These are phyloP conservation scores for Scaptomyza cyrtandrae DNA, from an alignment of 2,888 invertebrate genomes.

Conservation along the genomic window DNA sequence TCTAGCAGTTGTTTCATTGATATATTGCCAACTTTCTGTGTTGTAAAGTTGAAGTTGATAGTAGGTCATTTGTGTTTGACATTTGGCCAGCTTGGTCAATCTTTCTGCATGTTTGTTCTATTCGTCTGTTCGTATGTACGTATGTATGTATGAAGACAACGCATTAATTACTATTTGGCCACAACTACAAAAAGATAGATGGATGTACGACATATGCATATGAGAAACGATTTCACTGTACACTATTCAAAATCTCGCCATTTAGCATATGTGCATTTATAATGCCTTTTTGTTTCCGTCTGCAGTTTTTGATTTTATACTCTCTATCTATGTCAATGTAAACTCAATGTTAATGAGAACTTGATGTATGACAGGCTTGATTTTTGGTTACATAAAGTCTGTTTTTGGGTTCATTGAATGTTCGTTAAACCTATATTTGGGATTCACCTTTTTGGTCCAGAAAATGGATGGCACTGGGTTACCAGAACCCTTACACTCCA, in stretches of 20 bases:
- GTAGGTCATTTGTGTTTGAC: conserved; percentile 50
- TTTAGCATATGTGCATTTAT: conserved; percentile 22
- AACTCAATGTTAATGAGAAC: conserved; percentile 7
- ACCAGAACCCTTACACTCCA: conserved; percentile 89
- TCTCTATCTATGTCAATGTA: conserved; percentile 3
- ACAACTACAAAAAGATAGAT: conserved; percentile 1
- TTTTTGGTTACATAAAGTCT: background rate
- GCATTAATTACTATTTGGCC: conserved; percentile 79
- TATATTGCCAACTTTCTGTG: conserved; percentile 29
- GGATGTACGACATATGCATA: background rate
- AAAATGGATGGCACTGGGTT: conserved; percentile 90
- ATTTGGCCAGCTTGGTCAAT: conserved; percentile 23
- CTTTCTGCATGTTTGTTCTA: conserved; percentile 14
- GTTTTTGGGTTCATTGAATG: background rate
- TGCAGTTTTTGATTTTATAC: background rate
- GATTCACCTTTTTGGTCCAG: conserved; percentile 86
- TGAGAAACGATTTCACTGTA: conserved; percentile 1
- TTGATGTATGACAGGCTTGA: conserved; percentile 10
- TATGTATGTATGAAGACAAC: conserved; percentile 40
- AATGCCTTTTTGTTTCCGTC: conserved; percentile 63
- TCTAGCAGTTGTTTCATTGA: conserved; percentile 35
- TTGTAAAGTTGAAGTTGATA: conserved; percentile 1
- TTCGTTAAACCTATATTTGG: background rate
- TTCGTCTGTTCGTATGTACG: too few species aligned
- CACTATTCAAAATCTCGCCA: conserved; percentile 8